phyloP scores from a whole-genome alignment of 2,888 invertebrate genomes.

The Operophtera brumata region DNA sequence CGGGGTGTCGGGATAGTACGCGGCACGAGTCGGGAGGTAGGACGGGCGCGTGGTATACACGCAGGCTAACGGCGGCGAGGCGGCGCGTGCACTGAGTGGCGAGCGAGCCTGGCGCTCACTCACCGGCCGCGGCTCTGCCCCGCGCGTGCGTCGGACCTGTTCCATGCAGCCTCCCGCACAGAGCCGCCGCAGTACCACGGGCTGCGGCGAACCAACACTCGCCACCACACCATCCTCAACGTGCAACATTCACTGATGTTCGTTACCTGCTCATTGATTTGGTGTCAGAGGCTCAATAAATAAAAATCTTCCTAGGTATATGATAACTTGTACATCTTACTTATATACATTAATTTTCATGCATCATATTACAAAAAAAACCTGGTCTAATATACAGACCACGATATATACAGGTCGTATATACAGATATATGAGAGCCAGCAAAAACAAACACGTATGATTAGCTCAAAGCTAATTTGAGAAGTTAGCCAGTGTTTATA shows the following conservation, averaged over 20 bases:
- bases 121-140: conserved; percentile 58
- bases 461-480: too few species aligned
- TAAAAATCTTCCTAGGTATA: too few species aligned
- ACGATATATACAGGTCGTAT: too few species aligned
- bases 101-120: conserved; percentile 51
- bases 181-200: background rate
- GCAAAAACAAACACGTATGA: too few species aligned
- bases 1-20: conserved; percentile 28
- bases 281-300: too few species aligned
- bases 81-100: conserved; percentile 74
- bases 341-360: too few species aligned
- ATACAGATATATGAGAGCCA: too few species aligned
- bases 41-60: conserved; percentile 38
- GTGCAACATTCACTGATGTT: background rate
- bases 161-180: conserved; percentile 61
- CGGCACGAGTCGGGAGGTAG: conserved; percentile 40
- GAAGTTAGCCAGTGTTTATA: too few species aligned
- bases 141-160: conserved; percentile 75
- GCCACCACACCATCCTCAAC: background rate
- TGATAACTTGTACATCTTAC: too few species aligned
- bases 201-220: background rate
- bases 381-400: too few species aligned
- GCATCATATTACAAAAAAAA: too few species aligned
- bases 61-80: conserved; percentile 69
- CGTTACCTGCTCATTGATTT: too few species aligned